Conservation (phyloP, 2,888 invertebrate genomes). For the Chrysolina oricalcia region DNA sequence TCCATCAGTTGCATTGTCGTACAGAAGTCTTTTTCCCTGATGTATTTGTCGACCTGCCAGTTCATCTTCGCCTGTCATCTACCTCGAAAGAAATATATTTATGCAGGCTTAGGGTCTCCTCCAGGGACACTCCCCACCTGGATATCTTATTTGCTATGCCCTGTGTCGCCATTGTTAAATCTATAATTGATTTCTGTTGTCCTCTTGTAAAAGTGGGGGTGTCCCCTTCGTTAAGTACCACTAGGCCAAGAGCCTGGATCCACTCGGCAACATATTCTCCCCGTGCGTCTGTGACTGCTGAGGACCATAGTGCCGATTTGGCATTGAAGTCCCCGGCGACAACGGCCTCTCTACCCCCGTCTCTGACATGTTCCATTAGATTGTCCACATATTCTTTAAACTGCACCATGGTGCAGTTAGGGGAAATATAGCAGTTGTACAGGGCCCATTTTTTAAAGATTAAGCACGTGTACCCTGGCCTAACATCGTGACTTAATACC, state of each 20-base stretch:
- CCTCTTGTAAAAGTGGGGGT: not conserved
- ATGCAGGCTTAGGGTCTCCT: constrained; percentile 23
- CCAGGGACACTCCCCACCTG: not conserved
- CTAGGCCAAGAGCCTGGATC: not conserved
- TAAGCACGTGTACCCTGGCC: too few species aligned
- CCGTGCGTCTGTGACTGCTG: constrained; percentile 25
- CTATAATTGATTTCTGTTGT: too few species aligned
- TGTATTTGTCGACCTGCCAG: too few species aligned
- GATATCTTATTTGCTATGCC: not conserved
- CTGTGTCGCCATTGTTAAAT: not conserved
- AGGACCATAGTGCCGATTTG: constrained; percentile 36
- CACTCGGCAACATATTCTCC: constrained; percentile 26
- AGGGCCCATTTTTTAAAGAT: too few species aligned
- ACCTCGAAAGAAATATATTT: constrained; percentile 1
- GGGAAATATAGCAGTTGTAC: constrained; percentile 30
- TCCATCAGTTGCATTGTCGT: not conserved
- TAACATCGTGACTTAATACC: too few species aligned
- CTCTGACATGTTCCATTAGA: too few species aligned
- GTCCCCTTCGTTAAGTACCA: not conserved
- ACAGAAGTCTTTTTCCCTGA: too few species aligned
- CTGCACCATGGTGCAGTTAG: not conserved
- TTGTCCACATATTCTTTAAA: too few species aligned
- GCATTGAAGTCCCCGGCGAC: constrained; percentile 37
- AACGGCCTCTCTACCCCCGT: not conserved
- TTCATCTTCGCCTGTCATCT: not conserved